Evolutionary conservation across 2,113 vertebrate species (phyloP), one percentile per base, ranked within the genome.

Genomic region (Regulus satrapa): DNA sequence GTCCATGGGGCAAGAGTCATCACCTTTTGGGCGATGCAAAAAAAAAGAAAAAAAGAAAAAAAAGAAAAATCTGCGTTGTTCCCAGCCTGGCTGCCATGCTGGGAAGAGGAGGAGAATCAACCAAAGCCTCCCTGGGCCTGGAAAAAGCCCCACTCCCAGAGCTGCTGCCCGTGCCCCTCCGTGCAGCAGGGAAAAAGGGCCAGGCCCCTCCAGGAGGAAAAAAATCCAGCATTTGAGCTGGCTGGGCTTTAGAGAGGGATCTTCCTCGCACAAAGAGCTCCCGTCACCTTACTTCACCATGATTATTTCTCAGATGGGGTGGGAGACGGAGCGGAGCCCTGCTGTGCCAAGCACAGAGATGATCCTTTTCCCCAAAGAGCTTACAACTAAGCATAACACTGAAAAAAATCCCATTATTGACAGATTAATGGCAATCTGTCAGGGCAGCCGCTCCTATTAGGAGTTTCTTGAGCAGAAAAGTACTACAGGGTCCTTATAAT

Each of bases 401-500:
- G 7, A 54, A 90, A 90, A 86, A 96, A 95, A 96, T 94, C 93
- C 88, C 92, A 88, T 96, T 97, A 96, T 52, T 94, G 90, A 80
- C 82, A 96, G 94, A 97, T 96, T 96, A 97, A 88, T 52, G 75
- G 38, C 95, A 96, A 96, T 96, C 94, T 96, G 94, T 71, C 88
- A 78, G 67, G 89, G 54, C 73, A 81, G 51, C 59, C 63, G n/a
- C 36, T 93, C 82, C 75, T 83, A 45, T 84, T 71, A 85, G 62
- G 54, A 88, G 55, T 34, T 63, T 55, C 82, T 85, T 80, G 32
- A 48, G 38, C 62, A 85, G 40, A 71, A 32, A 83, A 89, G 51
- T 19, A 90, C 58, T 51, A 58, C 63, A 45, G 43, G 43, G 25
- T 18, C 34, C 40, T 86, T 63, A 63, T 71, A 93, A 94, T 94